A percentile compares a stretch with the other conserved stretches of the same genome.
These are phyloP conservation scores for Lepidotrigona ventralis DNA, from an alignment of 1,140 invertebrate species.

Conservation along the genomic window DNA sequence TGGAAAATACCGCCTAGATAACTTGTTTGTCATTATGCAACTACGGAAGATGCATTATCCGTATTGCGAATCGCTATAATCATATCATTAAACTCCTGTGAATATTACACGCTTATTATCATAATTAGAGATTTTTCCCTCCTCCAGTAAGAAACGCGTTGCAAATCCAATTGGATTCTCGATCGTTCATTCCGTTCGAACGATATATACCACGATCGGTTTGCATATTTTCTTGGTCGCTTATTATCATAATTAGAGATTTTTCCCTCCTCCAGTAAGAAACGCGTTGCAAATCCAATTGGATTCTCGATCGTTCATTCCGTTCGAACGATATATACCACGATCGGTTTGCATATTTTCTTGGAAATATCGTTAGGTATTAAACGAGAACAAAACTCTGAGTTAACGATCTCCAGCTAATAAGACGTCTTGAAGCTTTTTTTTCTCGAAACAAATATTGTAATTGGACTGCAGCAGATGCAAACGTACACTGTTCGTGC, in stretches of 20 bases:
- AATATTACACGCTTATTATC: conserved; percentile 1
- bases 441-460: neutral
- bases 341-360: too few relatives aligned
- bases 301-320: neutral
- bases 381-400: neutral
- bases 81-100: neutral
- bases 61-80: conserved; percentile 26
- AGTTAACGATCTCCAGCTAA: neutral
- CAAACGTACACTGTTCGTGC: too few relatives aligned
- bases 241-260: too few relatives aligned
- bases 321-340: too few relatives aligned
- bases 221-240: neutral
- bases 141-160: too few relatives aligned
- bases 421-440: neutral
- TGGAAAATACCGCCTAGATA: neutral
- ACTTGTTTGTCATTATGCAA: neutral
- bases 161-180: too few relatives aligned
- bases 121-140: neutral
- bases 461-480: too few relatives aligned
- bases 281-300: too few relatives aligned
- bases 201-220: too few relatives aligned
- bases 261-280: too few relatives aligned
- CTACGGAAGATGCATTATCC: conserved; percentile 6
- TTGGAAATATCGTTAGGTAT: neutral
- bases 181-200: neutral